Conservation (phyloP, 2,797 vertebrate species). For the Dallia pectoralis region DNA sequence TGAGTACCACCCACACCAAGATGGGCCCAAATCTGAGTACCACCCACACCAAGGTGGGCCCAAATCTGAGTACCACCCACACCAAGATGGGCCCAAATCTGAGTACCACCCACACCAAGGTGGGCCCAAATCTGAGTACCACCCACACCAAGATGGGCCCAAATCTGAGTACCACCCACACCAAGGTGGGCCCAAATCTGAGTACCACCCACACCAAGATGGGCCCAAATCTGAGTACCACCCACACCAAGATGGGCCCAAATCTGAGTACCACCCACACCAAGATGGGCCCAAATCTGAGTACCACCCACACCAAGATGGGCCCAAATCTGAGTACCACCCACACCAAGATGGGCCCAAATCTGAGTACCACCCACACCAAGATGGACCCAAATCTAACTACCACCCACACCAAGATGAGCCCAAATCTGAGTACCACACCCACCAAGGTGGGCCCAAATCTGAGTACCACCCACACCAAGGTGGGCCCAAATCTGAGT, state of each 20-base stretch:
- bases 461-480: not conserved
- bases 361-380: not conserved
- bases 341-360: not conserved
- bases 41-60: no score
- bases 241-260: not conserved
- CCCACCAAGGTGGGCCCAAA: not conserved
- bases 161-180: no score
- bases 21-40: no score
- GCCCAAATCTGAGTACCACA: not conserved
- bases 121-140: no score
- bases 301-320: no score
- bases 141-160: no score
- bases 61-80: no score
- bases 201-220: no score
- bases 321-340: not conserved
- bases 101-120: no score
- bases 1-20: no score
- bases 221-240: not conserved
- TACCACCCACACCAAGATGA: not conserved
- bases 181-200: no score
- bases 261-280: not conserved
- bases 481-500: not conserved
- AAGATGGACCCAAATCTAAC: not conserved
- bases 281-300: not conserved
- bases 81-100: no score